Conservation (phyloP, 1,140 invertebrate species). For the Bombus polaris region DNA sequence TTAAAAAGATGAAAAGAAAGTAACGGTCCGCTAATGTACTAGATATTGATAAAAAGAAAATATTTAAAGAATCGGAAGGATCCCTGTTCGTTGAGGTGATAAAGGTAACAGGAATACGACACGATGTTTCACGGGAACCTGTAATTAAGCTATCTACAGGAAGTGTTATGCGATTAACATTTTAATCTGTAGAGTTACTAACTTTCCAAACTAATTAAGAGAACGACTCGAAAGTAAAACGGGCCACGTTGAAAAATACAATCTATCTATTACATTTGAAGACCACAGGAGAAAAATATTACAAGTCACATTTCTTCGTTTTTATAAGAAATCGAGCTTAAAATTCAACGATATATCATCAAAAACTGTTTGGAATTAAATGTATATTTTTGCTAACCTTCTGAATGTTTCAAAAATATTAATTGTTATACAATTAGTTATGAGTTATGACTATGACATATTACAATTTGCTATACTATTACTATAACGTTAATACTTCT, state of each 20-base stretch:
- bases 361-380: no score
- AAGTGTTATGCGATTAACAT: slow-evolving; percentile 28
- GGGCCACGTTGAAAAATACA: neutral
- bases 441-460: no score
- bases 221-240: slow-evolving; percentile 28
- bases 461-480: no score
- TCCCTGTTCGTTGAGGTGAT: neutral
- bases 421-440: no score
- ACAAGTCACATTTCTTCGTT: neutral
- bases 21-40: no score
- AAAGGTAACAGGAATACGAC: neutral
- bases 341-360: no score
- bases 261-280: neutral
- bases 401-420: neutral
- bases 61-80: neutral
- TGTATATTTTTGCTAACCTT: no score
- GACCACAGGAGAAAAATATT: neutral
- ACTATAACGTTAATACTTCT: no score
- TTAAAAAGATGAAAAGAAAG: no score
- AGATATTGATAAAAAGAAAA: neutral
- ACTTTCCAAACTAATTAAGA: slow-evolving; percentile 47
- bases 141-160: slow-evolving; percentile 24
- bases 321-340: neutral
- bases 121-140: neutral
- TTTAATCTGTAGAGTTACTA: slow-evolving; percentile 3